A percentile compares a stretch with the other conserved stretches of the same genome.
Evolutionary conservation across 2,797 vertebrate species (phyloP).

Genomic region (Sebastes umbrosus): DNA sequence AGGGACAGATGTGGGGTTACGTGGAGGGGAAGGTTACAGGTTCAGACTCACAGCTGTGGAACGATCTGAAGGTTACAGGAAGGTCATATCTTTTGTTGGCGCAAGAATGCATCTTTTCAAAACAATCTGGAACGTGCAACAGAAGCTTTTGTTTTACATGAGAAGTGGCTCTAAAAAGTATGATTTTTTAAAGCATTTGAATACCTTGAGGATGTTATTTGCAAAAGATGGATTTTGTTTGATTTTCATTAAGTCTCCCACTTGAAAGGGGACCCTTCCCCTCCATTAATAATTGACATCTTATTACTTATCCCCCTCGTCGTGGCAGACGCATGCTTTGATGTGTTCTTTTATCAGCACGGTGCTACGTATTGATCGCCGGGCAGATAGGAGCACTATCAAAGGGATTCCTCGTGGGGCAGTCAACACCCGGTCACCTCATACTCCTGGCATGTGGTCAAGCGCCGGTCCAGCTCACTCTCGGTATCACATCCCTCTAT

Average conservation of each 20-base stretch:
- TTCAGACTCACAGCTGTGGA: conserved; percentile 56
- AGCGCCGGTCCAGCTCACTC: conserved; percentile 31
- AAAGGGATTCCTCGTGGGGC: conserved; percentile 80
- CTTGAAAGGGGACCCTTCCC: conserved; percentile 80
- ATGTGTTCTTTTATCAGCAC: conserved; percentile 78
- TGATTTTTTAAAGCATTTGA: conserved; percentile 14
- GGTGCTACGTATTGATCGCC: conserved; percentile 75
- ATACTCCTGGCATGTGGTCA: conserved; percentile 78
- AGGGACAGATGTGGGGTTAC: conserved; percentile 71
- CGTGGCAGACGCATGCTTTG: conserved; percentile 68
- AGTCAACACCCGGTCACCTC: conserved; percentile 74
- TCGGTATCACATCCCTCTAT: conserved; percentile 22
- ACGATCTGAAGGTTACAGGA: conserved; percentile 32
- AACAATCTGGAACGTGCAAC: background rate
- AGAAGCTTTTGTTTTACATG: conserved; percentile 11
- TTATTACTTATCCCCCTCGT: conserved; percentile 71
- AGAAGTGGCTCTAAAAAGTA: background rate
- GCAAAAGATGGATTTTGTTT: conserved; percentile 64
- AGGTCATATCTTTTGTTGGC: conserved; percentile 27
- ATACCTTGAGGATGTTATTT: conserved; percentile 68
- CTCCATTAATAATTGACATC: conserved; percentile 82
- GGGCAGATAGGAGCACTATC: conserved; percentile 77
- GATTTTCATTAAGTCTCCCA: conserved; percentile 77
- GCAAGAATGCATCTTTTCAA: conserved; percentile 4
- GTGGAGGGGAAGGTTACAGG: conserved; percentile 60